Evolutionary conservation across 2,113 vertebrate species (phyloP).

Genomic region (Porphyrio hochstetteri): DNA sequence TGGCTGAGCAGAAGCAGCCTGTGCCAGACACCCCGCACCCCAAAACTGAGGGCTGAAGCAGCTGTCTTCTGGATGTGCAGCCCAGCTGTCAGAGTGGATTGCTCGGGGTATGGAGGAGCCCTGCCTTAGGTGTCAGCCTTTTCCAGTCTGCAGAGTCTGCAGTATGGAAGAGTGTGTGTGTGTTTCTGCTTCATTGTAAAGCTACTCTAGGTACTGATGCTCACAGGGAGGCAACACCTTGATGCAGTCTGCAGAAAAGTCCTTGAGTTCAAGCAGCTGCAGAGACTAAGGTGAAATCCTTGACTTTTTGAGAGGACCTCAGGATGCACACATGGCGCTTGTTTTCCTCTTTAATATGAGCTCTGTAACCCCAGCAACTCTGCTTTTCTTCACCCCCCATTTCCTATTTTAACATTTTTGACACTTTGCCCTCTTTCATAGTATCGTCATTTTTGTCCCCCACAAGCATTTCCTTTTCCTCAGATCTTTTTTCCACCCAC

Average conservation of each 20-base stretch:
- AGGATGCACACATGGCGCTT: neutral
- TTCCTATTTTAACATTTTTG: neutral
- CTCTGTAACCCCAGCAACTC: neutral
- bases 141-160: neutral
- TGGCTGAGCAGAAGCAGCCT: neutral
- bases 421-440: neutral
- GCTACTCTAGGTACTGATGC: neutral
- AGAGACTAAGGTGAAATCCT: neutral
- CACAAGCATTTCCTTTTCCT: neutral
- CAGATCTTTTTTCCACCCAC: neutral
- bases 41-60: neutral
- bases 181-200: neutral
- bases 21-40: neutral
- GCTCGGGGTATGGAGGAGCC: neutral
- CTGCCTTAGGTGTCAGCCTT: neutral
- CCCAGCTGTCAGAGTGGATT: accelerated
- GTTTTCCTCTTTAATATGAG: neutral
- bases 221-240: neutral
- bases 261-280: neutral
- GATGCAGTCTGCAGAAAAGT: neutral
- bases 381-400: neutral
- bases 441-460: neutral
- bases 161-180: neutral
- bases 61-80: neutral
- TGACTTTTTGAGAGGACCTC: neutral